Base-by-base conservation (phyloP, 2,888 invertebrate species). In the Oscheius sp. region DNA sequence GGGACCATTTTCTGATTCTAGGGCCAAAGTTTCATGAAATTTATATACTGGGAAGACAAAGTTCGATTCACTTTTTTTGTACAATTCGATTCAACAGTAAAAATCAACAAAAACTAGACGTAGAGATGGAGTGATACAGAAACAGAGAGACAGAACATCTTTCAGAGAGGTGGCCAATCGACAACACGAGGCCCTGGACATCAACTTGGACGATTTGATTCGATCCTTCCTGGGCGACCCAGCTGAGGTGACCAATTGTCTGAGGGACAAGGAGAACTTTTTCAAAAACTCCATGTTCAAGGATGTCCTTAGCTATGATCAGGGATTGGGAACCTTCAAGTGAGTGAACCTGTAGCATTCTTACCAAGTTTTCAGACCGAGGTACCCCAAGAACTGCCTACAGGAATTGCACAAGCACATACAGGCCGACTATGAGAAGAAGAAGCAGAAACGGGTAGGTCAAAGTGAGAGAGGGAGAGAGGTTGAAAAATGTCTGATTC, bases 201-300 rank as follows among this genome's bases (percentile, higher is more conserved):
- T 3, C 7, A 42, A 3, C 42, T 5, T 42, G 42, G 42, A 57
- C 2, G 9, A 21, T n/a, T 10, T 57, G 21, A 21, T 57, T 29
- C 9, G 29, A 21, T 21, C 29, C 29, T 2, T 57, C 2, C 2
- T 57, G 9, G 29, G 29, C 2, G 29, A 57, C 29, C 57, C 57
- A 1, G 7, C 2, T 21, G n/a, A 10, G 2, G 2, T 33, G 29
- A 10, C 29, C 9, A 10, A 32, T 29, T 29, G 29, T 10, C 29
- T 32, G n/a, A 29, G 9, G 29, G 57, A 57, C 29, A 57, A 57
- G 57, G 57, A 29, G 32, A 57, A 57, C 33, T 57, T 57, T 33
- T 57, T 57, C 57, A 13, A 29, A 7, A n/a, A 21, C 21, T 2
- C 29, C 2, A 57, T 57, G 29, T 57, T 57, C 29, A 57, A 57